phyloP scores from a whole-genome alignment of 2,888 invertebrate genomes.

The Lymantria dispar region DNA sequence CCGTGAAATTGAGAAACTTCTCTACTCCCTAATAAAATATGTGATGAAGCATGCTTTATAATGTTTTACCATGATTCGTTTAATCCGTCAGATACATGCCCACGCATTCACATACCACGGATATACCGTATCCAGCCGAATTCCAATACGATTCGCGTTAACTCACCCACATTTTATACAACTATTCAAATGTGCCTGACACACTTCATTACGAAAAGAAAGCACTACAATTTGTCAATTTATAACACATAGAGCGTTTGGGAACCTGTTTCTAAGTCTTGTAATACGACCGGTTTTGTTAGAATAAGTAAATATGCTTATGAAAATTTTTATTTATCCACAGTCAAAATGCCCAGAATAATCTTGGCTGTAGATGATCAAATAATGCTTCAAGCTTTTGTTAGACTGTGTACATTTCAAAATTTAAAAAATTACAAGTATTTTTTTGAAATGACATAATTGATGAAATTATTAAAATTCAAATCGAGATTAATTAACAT shows the following conservation, averaged over 20 bases:
- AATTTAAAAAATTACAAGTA: too few species aligned
- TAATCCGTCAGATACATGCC: constrained; percentile 14
- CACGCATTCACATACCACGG: constrained; percentile 32
- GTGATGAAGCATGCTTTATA: constrained; percentile 22
- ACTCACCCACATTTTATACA: constrained; percentile 62
- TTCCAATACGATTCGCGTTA: constrained; percentile 65
- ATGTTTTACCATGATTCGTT: constrained; percentile 30
- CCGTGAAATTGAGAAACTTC: too few species aligned
- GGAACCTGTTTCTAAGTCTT: constrained; percentile 11
- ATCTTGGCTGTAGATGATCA: too few species aligned
- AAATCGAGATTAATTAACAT: too few species aligned
- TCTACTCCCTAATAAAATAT: too few species aligned
- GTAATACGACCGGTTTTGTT: constrained; percentile 19
- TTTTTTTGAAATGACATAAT: too few species aligned
- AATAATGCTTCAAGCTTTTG: too few species aligned
- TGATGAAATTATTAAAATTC: too few species aligned
- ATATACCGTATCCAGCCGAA: constrained; percentile 66
- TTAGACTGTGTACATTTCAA: too few species aligned
- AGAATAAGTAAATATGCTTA: neutral
- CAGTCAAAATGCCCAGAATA: neutral
- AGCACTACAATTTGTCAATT: constrained; percentile 16
- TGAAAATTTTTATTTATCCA: neutral
- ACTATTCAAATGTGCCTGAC: constrained; percentile 42
- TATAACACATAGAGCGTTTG: constrained; percentile 18
- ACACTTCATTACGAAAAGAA: constrained; percentile 24